Evolutionary conservation across 2,888 invertebrate species (phyloP).

Genomic region (Ischnus inquisitorius): DNA sequence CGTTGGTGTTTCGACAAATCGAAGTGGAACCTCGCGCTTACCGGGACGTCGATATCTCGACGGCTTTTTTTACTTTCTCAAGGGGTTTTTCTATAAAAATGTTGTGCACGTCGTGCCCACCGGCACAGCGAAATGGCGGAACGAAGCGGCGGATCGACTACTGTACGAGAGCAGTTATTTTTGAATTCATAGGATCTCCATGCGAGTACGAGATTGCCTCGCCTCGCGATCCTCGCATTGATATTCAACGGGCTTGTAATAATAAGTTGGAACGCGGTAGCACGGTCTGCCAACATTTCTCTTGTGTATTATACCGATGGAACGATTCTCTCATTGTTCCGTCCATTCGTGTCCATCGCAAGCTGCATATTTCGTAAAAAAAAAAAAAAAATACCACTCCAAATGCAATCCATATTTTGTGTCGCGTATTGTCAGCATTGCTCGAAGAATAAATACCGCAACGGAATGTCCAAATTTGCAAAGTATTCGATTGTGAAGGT

Average conservation of each 20-base stretch:
- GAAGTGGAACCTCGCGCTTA: conserved; percentile 22
- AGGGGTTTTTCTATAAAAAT: conserved; percentile 61
- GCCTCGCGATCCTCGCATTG: conserved; percentile 41
- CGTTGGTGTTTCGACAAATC: conserved; percentile 12
- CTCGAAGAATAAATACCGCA: too few relatives aligned
- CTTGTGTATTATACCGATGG: background rate
- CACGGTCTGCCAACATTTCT: background rate
- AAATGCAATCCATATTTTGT: background rate
- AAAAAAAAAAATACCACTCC: background rate
- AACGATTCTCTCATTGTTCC: background rate
- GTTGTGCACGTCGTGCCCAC: conserved; percentile 62
- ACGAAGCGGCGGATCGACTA: conserved; percentile 49
- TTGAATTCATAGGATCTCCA: conserved; percentile 61
- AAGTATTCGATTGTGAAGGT: background rate
- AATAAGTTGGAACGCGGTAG: conserved; percentile 26
- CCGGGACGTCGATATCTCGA: conserved; percentile 50
- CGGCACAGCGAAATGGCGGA: conserved; percentile 22
- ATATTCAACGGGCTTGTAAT: conserved; percentile 63
- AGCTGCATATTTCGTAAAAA: background rate
- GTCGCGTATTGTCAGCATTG: too few relatives aligned
- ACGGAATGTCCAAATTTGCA: too few relatives aligned
- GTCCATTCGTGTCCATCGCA: background rate
- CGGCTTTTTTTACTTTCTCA: conserved; percentile 16
- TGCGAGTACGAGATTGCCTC: background rate
- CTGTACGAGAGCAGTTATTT: conserved; percentile 62